Evolutionary conservation across 2,113 vertebrate species (phyloP).

Genomic region (Vanacampus margaritifer): DNA sequence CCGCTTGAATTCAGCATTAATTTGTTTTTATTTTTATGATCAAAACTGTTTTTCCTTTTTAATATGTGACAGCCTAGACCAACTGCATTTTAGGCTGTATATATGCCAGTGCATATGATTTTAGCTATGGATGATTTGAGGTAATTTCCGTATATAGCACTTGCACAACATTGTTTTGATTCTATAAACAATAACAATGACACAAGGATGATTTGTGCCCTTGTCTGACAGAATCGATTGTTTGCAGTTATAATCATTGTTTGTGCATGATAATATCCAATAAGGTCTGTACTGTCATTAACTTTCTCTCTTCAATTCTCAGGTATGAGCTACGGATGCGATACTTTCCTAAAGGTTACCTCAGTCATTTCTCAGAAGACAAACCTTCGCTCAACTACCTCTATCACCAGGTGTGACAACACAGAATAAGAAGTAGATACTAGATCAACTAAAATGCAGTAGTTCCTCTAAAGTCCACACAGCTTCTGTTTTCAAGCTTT

Average conservation of each 20-base stretch:
- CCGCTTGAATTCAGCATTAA: not conserved
- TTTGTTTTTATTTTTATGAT: not conserved
- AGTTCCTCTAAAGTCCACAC: not conserved
- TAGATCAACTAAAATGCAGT: not conserved
- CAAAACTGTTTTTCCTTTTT: not conserved
- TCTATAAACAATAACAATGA: constrained; percentile 3
- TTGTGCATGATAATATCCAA: not conserved
- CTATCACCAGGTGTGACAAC: constrained; percentile 90
- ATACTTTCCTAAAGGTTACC: constrained; percentile 95
- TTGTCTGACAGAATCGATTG: not conserved
- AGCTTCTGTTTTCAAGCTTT: not conserved
- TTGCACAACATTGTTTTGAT: not conserved
- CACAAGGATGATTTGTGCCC: not conserved
- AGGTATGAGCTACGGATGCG: constrained; percentile 96
- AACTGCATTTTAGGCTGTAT: not conserved
- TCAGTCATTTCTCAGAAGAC: constrained; percentile 96
- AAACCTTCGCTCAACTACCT: constrained; percentile 98
- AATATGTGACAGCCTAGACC: not conserved
- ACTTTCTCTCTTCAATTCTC: constrained; percentile 24
- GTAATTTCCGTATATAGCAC: not conserved
- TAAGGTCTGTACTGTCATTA: not conserved
- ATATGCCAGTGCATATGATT: not conserved
- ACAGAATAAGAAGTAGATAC: not conserved
- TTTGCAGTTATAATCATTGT: not conserved
- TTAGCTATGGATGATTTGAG: not conserved